phyloP scores from a whole-genome alignment of 2,113 vertebrate species.

The Amazona guildingii region DNA sequence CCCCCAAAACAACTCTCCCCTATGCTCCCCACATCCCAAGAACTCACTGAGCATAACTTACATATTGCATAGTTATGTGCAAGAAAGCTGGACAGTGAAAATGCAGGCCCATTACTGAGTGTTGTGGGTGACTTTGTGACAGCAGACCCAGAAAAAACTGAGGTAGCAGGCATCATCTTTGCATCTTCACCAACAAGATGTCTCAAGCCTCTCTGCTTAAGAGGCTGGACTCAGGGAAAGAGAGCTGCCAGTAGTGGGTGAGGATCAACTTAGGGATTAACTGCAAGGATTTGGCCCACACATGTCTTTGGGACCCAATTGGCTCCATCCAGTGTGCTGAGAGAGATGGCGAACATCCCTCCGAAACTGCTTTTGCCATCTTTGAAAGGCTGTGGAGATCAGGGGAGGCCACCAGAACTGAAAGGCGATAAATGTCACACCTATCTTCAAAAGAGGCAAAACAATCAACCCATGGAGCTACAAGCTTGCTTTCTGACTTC shows the following conservation, averaged over 20 bases:
- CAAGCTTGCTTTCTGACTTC: not conserved
- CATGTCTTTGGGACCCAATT: not conserved
- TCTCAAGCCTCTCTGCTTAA: not conserved
- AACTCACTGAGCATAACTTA: not conserved
- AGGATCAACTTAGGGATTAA: not conserved
- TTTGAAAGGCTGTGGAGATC: not conserved
- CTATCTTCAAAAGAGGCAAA: not conserved
- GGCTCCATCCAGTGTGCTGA: not conserved
- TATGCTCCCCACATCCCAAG: accelerated
- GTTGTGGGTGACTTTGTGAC: not conserved
- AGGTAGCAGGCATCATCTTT: not conserved
- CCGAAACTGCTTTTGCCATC: accelerated
- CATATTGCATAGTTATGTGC: not conserved
- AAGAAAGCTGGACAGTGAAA: not conserved
- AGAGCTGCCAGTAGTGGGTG: not conserved
- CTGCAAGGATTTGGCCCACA: not conserved
- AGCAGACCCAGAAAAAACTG: not conserved
- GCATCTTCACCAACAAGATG: not conserved
- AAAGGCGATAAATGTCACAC: not conserved
- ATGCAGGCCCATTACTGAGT: accelerated
- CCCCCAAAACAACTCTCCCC: accelerated
- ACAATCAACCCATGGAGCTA: not conserved
- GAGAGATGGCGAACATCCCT: not conserved
- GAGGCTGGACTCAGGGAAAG: not conserved
- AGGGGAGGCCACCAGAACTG: not conserved